Conservation (phyloP, 1,140 invertebrate genomes). For the Caenorhabditis remanei region DNA sequence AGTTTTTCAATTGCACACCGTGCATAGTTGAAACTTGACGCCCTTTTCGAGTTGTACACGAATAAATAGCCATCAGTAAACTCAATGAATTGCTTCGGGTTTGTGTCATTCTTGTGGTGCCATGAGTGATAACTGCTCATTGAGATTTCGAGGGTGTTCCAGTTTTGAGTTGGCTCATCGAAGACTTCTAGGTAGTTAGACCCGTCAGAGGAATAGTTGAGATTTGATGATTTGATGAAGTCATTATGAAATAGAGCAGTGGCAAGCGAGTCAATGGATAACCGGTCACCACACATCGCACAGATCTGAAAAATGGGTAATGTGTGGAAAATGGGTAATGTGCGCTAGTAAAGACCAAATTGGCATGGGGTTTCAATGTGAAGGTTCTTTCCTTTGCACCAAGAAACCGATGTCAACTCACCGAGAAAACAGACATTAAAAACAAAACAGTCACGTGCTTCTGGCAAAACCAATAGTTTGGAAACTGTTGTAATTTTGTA, state of each 20-base stretch:
- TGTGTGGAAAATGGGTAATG: not conserved
- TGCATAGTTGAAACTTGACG: conserved; percentile 38
- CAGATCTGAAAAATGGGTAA: conserved; percentile 42
- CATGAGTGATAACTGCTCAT: conserved; percentile 33
- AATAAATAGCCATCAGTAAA: conserved; percentile 21
- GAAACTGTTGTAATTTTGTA: too few relatives aligned
- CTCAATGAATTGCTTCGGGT: not conserved
- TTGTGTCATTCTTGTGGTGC: not conserved
- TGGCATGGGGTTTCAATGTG: too few relatives aligned
- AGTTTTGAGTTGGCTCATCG: conserved; percentile 7
- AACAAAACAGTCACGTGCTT: too few relatives aligned
- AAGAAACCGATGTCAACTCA: too few relatives aligned
- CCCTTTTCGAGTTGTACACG: conserved; percentile 11
- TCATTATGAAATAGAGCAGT: not conserved
- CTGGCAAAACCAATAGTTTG: too few relatives aligned
- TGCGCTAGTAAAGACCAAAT: too few relatives aligned
- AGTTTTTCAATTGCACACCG: conserved; percentile 50
- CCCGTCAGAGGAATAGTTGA: not conserved
- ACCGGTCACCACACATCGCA: conserved; percentile 41
- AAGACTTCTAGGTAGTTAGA: not conserved
- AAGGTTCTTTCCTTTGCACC: too few relatives aligned
- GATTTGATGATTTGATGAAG: not conserved
- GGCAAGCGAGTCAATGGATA: not conserved
- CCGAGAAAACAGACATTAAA: too few relatives aligned
- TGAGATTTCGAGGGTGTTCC: not conserved